Conservation (phyloP, 2,888 invertebrate species). For the Allygus modestus region DNA sequence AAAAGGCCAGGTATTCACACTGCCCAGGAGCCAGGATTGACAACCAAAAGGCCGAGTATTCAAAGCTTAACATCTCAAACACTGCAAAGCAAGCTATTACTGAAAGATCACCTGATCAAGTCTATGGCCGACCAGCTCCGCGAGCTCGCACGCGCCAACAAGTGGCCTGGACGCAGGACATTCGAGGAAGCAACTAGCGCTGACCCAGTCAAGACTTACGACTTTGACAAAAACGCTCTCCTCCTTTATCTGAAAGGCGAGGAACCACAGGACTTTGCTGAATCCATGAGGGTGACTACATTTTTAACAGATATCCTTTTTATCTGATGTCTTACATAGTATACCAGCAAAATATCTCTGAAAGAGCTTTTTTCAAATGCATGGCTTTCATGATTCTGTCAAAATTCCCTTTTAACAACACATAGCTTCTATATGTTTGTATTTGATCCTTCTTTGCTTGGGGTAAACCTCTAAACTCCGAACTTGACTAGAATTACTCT, state of each 20-base stretch:
- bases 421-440: no score
- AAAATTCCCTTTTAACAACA: no score
- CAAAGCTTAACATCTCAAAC: not conserved
- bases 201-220: slow-evolving; percentile 55
- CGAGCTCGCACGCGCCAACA: slow-evolving; percentile 4
- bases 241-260: slow-evolving; percentile 38
- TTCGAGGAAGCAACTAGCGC: not conserved
- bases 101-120: slow-evolving; percentile 58
- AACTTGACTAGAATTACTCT: no score
- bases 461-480: no score
- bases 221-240: slow-evolving; percentile 47
- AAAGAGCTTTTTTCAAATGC: no score
- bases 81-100: slow-evolving; percentile 22
- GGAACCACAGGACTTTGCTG: not conserved
- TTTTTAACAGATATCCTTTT: not conserved
- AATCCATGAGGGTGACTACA: not conserved
- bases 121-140: slow-evolving; percentile 43
- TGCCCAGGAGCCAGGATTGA: not conserved
- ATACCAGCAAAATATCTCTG: no score
- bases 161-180: slow-evolving; percentile 10
- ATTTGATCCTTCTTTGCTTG: no score
- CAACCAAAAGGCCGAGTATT: not conserved
- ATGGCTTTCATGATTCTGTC: no score
- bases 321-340: no score
- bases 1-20: no score